These are phyloP conservation scores for Psilopogon haemacephalus DNA, from an alignment of 2,113 vertebrate genomes.

Conservation along the genomic window DNA sequence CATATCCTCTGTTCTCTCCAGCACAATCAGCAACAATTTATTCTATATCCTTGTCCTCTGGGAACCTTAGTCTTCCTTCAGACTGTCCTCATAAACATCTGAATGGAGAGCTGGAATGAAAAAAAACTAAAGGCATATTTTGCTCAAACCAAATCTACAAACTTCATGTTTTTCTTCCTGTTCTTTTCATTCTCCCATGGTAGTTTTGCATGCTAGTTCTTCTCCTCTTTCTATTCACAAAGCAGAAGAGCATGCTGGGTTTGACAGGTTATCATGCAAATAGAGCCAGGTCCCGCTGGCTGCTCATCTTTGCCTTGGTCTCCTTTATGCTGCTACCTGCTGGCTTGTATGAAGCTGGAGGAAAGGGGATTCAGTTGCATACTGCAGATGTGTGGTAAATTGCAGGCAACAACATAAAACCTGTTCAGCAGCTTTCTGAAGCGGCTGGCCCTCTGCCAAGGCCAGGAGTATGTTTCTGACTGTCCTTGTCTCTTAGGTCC, in stretches of 20 bases:
- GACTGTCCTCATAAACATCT: not conserved
- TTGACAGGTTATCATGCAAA: not conserved
- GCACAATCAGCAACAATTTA: not conserved
- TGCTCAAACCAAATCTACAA: not conserved
- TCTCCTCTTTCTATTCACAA: not conserved
- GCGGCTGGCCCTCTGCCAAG: not conserved
- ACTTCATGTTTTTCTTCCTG: not conserved
- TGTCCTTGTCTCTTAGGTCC: not conserved
- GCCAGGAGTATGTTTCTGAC: not conserved
- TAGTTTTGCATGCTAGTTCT: not conserved
- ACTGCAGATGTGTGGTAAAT: not conserved
- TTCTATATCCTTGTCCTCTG: not conserved
- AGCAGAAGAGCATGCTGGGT: not conserved
- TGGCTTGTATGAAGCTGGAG: not conserved
- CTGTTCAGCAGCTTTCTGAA: not conserved
- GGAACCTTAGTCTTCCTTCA: not conserved
- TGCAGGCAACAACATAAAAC: not conserved
- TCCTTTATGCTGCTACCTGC: not conserved
- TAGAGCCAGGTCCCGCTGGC: not conserved
- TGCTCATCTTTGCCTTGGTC: not conserved
- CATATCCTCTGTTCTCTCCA: not conserved
- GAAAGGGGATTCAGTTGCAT: not conserved
- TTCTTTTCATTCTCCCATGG: not conserved
- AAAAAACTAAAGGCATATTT: not conserved
- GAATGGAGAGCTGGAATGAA: not conserved